Evolutionary conservation across 1,140 invertebrate species (phyloP), one percentile per base, ranked within the genome.

Genomic region (Cyclargus thomasi): DNA sequence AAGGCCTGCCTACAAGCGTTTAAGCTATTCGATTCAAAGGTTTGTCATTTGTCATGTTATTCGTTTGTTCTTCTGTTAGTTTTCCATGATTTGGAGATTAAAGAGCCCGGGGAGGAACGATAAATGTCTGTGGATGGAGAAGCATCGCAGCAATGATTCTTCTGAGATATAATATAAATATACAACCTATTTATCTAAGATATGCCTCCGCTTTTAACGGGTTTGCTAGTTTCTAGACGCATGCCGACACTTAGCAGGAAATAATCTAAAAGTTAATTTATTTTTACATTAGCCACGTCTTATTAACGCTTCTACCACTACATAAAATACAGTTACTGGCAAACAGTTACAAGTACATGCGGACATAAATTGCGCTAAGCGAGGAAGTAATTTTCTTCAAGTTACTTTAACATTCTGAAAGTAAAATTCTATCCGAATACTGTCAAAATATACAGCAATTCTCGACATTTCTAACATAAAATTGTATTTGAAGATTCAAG

Each of bases 221-320:
- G 17, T 55, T 20, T 1, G 14, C 39, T 47, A 47, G 14, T 47
- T 47, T 47, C 39, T 47, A 47, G 39, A 8, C 53, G 53, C 53
- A 55, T 20, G n/a, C 18, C 53, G 53, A 4, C 53, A 29, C 29
- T 29, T 29, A 18, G n/a, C 53, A 11, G 53, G 53, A 55, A 55
- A 55, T 20, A 55, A 55, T 55, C 53, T 55, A 55, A 55, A 55
- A 55, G n/a, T 55, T 55, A 17, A 55, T 55, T 55, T 18, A n/a
- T 20, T 55, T 20, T 55, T 20, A 55, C n/a, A 55, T 55, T 55
- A 20, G 53, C 53, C 18, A 55, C 53, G 18, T 55, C 39, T 47
- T 47, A 47, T 47, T 11, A 47, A 47, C 14, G 14, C 39, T 47
- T 47, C 39, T 14, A 47, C 39, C 39, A 47, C 39, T 8, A 16